Evolutionary conservation across 2,797 vertebrate species (phyloP), one percentile per base, ranked within the genome.

Genomic region (Liparis tanakae): DNA sequence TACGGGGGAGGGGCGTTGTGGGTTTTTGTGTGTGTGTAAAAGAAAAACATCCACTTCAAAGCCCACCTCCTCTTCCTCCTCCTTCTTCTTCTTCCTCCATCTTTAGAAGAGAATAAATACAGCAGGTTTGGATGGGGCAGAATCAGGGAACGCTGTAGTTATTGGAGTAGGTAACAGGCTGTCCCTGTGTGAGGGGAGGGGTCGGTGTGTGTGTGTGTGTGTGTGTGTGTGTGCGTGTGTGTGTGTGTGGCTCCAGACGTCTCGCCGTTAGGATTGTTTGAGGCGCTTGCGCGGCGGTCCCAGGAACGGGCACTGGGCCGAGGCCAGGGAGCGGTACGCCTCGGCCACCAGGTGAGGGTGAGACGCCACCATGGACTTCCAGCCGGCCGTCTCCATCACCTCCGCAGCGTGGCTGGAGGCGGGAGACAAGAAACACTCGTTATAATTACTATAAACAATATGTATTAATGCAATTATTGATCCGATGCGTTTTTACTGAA

Each of bases 301-400:
- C 64, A 99, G 95, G 81, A 99, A 99, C 56, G 98, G 98, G 88
- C 98, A 99, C 92, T 99, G 98, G 50, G 98, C 98, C 0, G 98
- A 99, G 50, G 98, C 98, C 93, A 99, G 87, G 1, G 97, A 99
- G 84, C 98, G 97, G 76, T 99, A 99, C 0, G 98, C 98, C 88
- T 99, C 98, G 0, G 98, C 98, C 90, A 99, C 98, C 93, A 99
- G 94, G 82, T 99, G 98, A 7, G 98, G 98, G 76, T 99, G 97
- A 0, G 98, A 99, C 0, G 94, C 96, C 34, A 99, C 97, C 98
- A 99, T 99, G 4, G 98, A 98, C 92, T 98, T 98, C 98, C 98
- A 99, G 30, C 98, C 98, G 0, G 97, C 95, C 0, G 98, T 99
- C 93, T 99, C 98, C 97, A 99, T 96, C 85, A 99, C 98, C 62